Conservation (phyloP, 2,797 vertebrate genomes). For the Borostomias antarcticus region DNA sequence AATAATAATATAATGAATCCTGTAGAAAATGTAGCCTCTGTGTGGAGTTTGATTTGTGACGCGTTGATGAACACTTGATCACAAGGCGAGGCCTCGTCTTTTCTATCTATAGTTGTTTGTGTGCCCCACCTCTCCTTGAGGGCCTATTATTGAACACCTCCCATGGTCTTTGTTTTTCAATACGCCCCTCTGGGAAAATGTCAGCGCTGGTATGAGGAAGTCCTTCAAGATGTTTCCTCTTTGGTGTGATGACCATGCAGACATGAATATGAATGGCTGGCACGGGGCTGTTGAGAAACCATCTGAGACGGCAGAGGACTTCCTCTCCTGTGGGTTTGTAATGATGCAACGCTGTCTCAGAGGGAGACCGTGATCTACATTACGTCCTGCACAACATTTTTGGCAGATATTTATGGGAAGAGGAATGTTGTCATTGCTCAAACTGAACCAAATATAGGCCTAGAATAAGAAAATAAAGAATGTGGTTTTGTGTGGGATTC, state of each 20-base stretch:
- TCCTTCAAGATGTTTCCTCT: conserved; percentile 72
- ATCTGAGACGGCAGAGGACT: conserved; percentile 33
- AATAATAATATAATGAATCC: too few species aligned
- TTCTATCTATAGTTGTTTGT: conserved; percentile 20
- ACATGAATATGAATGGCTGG: conserved; percentile 39
- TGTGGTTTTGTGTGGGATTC: too few species aligned
- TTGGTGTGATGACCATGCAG: conserved; percentile 29
- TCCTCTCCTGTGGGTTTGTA: conserved; percentile 32
- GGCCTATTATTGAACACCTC: conserved; percentile 23
- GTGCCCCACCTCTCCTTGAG: conserved; percentile 33
- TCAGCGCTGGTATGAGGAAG: conserved; percentile 57
- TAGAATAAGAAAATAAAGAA: too few species aligned
- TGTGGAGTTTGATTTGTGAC: too few species aligned
- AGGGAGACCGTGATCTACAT: background rate
- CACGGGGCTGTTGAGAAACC: conserved; percentile 45
- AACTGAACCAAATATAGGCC: too few species aligned
- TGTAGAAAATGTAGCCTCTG: too few species aligned
- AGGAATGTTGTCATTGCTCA: too few species aligned
- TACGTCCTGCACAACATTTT: too few species aligned
- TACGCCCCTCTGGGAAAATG: conserved; percentile 44
- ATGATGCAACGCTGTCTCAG: background rate
- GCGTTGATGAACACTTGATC: background rate
- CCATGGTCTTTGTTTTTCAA: conserved; percentile 31
- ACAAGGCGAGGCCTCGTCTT: conserved; percentile 19
- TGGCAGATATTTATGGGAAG: background rate